These are phyloP conservation scores for Tipula lateralis DNA, from an alignment of 2,888 invertebrate species.

Conservation along the genomic window DNA sequence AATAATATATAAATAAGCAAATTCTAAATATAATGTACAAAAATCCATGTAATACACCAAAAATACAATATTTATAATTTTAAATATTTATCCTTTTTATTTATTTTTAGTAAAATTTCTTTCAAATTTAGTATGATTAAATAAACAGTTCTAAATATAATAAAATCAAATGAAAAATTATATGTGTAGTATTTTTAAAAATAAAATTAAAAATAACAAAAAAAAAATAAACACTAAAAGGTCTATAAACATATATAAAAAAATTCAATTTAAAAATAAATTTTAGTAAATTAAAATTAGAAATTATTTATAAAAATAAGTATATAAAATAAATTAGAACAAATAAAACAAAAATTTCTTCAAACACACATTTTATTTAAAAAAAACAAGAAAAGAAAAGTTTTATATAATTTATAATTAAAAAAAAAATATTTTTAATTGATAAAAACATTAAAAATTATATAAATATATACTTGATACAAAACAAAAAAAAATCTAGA, in stretches of 20 bases:
- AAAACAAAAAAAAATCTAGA: constrained; percentile 2
- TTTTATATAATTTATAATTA: neutral
- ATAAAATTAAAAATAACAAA: neutral
- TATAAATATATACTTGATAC: neutral
- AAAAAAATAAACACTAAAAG: constrained; percentile 3
- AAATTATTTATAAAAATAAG: neutral
- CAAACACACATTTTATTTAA: neutral
- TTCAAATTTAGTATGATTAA: neutral
- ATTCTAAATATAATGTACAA: constrained; percentile 24
- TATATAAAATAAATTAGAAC: neutral
- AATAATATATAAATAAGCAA: neutral
- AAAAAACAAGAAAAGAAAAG: neutral
- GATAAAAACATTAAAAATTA: neutral
- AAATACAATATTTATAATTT: constrained; percentile 24
- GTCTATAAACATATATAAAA: neutral
- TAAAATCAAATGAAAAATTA: neutral
- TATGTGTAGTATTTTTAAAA: constrained; percentile 19
- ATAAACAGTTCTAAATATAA: neutral
- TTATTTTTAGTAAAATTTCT: neutral
- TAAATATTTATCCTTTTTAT: constrained; percentile 11
- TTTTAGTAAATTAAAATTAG: neutral
- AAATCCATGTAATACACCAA: constrained; percentile 12
- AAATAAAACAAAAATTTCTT: neutral
- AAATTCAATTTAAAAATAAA: neutral
- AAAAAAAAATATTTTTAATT: neutral